Conservation (phyloP, 2,797 vertebrate genomes). For the Petrocephalus sullivani region DNA sequence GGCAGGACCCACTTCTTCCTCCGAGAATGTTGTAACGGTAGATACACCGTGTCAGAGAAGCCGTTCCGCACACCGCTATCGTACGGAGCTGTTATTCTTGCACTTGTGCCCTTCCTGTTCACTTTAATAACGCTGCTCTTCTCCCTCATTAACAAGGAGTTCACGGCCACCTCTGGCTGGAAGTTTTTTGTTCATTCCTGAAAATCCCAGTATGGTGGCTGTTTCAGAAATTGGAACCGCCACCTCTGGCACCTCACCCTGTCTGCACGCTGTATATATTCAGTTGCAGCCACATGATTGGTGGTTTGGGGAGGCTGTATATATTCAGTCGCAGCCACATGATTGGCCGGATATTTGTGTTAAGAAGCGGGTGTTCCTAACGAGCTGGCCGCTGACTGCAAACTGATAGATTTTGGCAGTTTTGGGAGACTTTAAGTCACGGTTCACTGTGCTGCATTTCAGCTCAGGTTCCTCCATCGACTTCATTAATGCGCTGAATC, state of each 20-base stretch:
- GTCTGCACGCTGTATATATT: not conserved
- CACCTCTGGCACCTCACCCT: not conserved
- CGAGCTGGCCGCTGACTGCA: not conserved
- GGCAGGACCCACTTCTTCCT: not conserved
- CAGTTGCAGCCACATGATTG: not conserved
- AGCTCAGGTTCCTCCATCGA: not conserved
- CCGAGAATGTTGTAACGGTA: not conserved
- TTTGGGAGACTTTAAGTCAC: not conserved
- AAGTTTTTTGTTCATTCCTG: not conserved
- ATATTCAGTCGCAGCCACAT: not conserved
- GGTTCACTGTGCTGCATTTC: not conserved
- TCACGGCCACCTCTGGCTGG: not conserved
- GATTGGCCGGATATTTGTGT: not conserved
- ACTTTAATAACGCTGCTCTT: not conserved
- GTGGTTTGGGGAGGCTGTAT: not conserved
- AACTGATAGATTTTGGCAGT: not conserved
- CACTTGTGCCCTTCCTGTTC: not conserved
- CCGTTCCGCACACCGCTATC: not conserved
- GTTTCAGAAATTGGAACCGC: not conserved
- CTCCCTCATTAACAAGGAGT: not conserved
- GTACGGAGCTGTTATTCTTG: not conserved
- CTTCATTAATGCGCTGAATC: constrained; percentile 17
- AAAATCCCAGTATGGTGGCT: not conserved
- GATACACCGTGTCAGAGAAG: not conserved
- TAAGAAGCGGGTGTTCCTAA: not conserved